Base-by-base conservation (phyloP, 1,140 invertebrate genomes). In the Muscidifurax raptorellus region DNA sequence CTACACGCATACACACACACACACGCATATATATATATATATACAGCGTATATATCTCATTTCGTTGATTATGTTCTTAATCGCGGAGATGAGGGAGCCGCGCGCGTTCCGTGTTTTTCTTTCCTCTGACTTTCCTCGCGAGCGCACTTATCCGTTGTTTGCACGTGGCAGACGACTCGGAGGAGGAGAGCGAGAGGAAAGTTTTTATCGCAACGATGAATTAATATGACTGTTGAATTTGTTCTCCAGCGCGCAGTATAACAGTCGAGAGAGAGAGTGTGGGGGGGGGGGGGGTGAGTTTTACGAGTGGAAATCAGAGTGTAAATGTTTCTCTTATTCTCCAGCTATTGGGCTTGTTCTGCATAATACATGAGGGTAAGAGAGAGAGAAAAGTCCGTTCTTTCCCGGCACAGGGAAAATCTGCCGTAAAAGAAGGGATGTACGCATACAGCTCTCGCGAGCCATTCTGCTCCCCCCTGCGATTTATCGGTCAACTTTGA, bases 401-500 rank as follows among this genome's bases (percentile, higher is more conserved):
- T 32, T 59, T 22, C 5, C 12, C 44, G n/a, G 15, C 18, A 18
- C 10, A 27, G 28, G 25, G 77, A 80, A 67, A 80, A 67, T 67
- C 77, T 80, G 64, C 27, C 72, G 72, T n/a, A 10, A 30, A 66
- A 67, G 9, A 28, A 78, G 76, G 76, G 44, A 66, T 78, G 52
- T 59, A 59, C 15, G 3, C 52, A 3, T 18, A 7, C 52, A 7
- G 18, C 27, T 27, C n/a, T n/a, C 32, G 12, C 74, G n/a, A n/a
- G n/a, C 28, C 40, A 2, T 52, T n/a, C 69, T 32, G n/a, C 32
- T 66, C 22, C 3, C 72, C 32, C 32, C 18, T 25, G 74, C 74
- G 74, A 76, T 76, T 76, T 76, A 76, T 76, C 40, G 74, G 74
- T 76, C 74, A 76, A 76, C 74, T 76, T 76, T 76, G 74, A 76